Evolutionary conservation across 2,888 invertebrate genomes (phyloP).

Genomic region (Parnassius glacialis): DNA sequence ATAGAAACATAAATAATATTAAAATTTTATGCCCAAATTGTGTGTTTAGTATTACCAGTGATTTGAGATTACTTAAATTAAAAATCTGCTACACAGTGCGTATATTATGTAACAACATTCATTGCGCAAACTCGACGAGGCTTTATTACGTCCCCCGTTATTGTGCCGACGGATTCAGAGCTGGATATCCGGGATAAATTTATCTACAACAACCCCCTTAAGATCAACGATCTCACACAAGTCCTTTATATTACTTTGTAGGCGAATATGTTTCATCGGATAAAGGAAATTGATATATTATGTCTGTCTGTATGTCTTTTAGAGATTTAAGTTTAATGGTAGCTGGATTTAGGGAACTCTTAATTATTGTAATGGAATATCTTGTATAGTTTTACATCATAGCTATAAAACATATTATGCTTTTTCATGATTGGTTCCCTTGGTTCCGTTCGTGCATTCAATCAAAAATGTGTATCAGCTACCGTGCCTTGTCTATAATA

Average conservation of each 20-base stretch:
- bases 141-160: conserved; percentile 13
- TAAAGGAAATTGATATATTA: conserved; percentile 4
- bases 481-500: no score
- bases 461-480: no score
- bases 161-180: conserved; percentile 1
- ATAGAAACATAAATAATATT: no score
- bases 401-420: no score
- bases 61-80: not conserved
- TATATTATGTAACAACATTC: not conserved
- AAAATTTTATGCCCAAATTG: no score
- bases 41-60: no score
- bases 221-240: conserved; percentile 1
- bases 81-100: not conserved
- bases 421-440: no score
- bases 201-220: conserved; percentile 2
- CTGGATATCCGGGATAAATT: conserved; percentile 18
- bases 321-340: not conserved
- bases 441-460: no score
- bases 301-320: not conserved
- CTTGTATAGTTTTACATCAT: not conserved
- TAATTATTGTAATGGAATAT: not conserved
- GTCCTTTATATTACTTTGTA: not conserved
- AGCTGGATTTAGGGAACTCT: not conserved
- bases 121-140: conserved; percentile 2
- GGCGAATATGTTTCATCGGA: conserved; percentile 1